Conservation (phyloP, 2,797 vertebrate species). For the Sardinella longiceps region DNA sequence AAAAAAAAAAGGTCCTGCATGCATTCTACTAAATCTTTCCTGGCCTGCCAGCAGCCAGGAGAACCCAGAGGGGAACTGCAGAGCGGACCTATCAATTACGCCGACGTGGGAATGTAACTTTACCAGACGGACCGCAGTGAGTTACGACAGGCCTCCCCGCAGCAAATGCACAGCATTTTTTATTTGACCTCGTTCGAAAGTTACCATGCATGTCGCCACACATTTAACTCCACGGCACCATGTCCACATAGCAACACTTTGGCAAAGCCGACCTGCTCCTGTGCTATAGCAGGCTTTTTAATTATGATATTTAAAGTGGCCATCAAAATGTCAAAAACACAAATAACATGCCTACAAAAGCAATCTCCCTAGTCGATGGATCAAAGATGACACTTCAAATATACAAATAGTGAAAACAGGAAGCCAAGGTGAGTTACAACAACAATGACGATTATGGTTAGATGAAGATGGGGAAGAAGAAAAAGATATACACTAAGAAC, state of each 20-base stretch:
- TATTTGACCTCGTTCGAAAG: conserved; percentile 1
- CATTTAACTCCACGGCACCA: background rate
- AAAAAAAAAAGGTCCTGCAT: background rate
- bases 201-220: background rate
- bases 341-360: background rate
- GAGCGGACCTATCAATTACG: conserved; percentile 3
- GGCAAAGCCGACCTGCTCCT: background rate
- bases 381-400: background rate
- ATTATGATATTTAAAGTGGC: background rate
- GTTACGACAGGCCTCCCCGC: background rate
- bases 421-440: background rate
- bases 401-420: background rate
- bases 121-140: background rate
- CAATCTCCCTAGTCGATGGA: background rate
- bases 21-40: background rate
- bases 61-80: background rate
- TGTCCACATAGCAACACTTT: background rate
- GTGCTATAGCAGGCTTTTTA: background rate
- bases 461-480: background rate
- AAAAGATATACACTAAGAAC: background rate
- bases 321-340: background rate
- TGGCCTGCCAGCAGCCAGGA: background rate
- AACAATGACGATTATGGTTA: background rate
- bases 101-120: background rate
- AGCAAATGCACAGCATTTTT: background rate